These are phyloP conservation scores for Cricetomys ansorgei DNA, from an alignment of 2,113 vertebrate genomes.

Conservation along the genomic window DNA sequence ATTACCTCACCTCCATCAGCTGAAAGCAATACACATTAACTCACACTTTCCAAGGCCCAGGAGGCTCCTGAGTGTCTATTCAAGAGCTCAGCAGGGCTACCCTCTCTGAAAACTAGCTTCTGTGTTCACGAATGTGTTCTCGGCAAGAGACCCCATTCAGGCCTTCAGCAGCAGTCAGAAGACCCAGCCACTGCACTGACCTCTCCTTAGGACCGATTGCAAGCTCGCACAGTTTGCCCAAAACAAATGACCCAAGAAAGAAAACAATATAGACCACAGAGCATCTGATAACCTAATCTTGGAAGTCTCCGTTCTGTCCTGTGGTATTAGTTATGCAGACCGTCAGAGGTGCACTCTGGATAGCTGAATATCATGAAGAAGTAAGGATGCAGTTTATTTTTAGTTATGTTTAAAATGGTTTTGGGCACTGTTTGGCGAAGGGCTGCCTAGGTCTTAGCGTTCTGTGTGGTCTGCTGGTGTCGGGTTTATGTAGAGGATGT, in stretches of 20 bases:
- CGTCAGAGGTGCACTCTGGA: background rate
- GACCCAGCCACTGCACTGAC: no score
- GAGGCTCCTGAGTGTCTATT: background rate
- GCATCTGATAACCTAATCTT: background rate
- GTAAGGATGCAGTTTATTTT: no score
- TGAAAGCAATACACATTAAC: background rate
- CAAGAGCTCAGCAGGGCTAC: background rate
- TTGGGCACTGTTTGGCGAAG: no score
- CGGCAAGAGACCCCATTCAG: background rate
- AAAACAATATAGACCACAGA: background rate
- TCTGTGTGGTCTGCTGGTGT: no score
- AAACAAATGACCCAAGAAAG: background rate
- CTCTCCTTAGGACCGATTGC: background rate
- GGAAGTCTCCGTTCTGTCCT: background rate
- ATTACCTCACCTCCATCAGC: background rate
- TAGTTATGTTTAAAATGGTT: no score
- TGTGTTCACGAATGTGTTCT: background rate
- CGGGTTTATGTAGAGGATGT: no score
- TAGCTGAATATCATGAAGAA: background rate
- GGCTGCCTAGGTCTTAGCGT: no score
- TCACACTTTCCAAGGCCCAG: background rate
- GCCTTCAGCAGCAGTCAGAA: background rate
- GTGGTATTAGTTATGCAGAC: background rate
- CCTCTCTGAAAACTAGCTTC: background rate
- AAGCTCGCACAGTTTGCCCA: background rate